Base-by-base conservation (phyloP, 1,140 invertebrate species). In the Nymphalis io region DNA sequence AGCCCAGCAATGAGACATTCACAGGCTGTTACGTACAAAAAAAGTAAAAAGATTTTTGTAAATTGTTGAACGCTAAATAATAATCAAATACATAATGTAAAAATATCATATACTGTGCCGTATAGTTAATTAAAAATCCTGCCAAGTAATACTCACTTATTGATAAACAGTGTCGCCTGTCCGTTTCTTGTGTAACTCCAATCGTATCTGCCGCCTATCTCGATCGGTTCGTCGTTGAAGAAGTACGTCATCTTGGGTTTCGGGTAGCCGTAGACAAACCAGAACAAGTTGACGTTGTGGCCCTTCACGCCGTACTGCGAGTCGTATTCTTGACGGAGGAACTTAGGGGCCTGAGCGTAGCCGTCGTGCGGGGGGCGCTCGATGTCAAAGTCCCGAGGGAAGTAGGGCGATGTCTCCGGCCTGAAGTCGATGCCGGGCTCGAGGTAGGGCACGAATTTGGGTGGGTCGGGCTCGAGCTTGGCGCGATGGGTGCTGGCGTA, bases 221-320 rank as follows among this genome's bases (percentile, higher is more conserved):
- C 95, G 55, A 98, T 96, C 1, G 94, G 91, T 82, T 96, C 93
- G 74, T 96, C 96, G 79, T 98, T 96, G 88, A 97, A 97, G 81
- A 95, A 96, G 91, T 97, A 99, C 0, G 93, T 94, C 93, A 98
- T 96, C 84, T 95, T 96, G 1, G 97, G 97, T 83, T 98, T 97
- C 0, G 97, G 97, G 89, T 98, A 98, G 0, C 97, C 97, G 82
- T 98, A 98, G 13, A 98, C 96, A 83, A 96, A 98, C 96, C 97
- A 98, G 88, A 97, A 96, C 10, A 98, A 88, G 75, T 95, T 96
- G 5, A 94, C 95, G 73, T 97, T 97, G 80, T 98, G 96, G 68
- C 96, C 96, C 86, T 97, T 97, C 0, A 98, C 95, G 4, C 97
- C 97, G 82, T 98, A 98, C 75, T 97, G 96, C 1, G 94, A 93